Evolutionary conservation across 2,113 vertebrate species (phyloP), one percentile per base, ranked within the genome.

Genomic region (Ploceus nigricollis): DNA sequence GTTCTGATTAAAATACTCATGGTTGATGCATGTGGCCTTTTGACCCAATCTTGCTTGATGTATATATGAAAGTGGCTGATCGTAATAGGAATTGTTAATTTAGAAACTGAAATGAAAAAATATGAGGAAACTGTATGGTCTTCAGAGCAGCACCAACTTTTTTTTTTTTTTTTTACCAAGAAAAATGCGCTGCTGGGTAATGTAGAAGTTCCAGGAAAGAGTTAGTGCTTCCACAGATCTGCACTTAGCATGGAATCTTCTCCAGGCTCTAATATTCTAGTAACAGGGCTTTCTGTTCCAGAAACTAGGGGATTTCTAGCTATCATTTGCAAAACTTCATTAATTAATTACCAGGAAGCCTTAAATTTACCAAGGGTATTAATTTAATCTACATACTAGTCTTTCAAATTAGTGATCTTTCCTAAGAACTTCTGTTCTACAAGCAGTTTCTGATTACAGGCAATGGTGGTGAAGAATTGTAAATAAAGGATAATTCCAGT

Each of bases 231-330:
- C 33, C 20, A 8, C 7, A 11, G 8, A 7, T 22, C 22, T 85
- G 37, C 16, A 18, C 24, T 33, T 65, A 15, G 22, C 7, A 5
- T 12, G 13, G 27, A 45, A 12, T 68, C 44, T 17, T 87, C 9
- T 57, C n/a, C 0, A 2, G n/a, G 8, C 40, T 70, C 13, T n/a
- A 5, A 3, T 63, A 14, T 25, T 28, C 45, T 24, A 28, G 5
- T 27, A 23, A 10, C 24, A 61, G 15, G 27, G 13, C 2, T 6
- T 57, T 51, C 42, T 2, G 0, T 50, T 57, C 23, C 25, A n/a
- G 18, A 53, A 89, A 39, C 3, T 20, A 45, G 19, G 28, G n/a
- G 17, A 5, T 66, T 89, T 77, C 25, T 40, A 50, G 30, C 9
- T 71, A 7, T 57, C 5, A 4, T 45, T 81, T 77, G 31, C 17